phyloP scores from a whole-genome alignment of 2,113 vertebrate species.

The Scartelaos histophorus region DNA sequence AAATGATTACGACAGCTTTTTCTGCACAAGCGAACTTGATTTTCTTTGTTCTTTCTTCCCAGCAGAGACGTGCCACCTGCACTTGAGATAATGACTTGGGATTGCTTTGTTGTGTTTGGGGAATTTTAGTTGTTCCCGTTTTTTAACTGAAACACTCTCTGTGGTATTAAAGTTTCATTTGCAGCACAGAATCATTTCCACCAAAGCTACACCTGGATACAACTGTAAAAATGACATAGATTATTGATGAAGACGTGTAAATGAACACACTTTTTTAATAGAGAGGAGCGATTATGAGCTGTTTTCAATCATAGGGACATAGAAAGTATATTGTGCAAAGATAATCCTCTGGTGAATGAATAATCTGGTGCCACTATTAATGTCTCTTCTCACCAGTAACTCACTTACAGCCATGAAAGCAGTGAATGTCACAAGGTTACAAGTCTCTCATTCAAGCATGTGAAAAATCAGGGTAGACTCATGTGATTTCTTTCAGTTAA shows the following conservation, averaged over 20 bases:
- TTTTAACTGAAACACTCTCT: slow-evolving; percentile 48
- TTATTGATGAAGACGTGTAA: slow-evolving; percentile 17
- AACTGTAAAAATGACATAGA: slow-evolving; percentile 20
- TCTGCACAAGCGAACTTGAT: neutral
- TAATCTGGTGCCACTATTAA: slow-evolving; percentile 20
- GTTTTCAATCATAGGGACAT: slow-evolving; percentile 7
- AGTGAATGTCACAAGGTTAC: slow-evolving; percentile 28
- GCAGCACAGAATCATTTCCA: slow-evolving; percentile 15
- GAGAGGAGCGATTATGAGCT: neutral
- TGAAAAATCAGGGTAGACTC: slow-evolving; percentile 4
- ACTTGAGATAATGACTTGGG: slow-evolving; percentile 47
- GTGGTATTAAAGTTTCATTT: slow-evolving; percentile 19
- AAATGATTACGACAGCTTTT: neutral
- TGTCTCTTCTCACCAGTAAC: slow-evolving; percentile 32
- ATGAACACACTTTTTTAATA: neutral
- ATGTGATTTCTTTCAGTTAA: neutral
- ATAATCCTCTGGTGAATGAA: slow-evolving; percentile 7
- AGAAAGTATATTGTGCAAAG: neutral
- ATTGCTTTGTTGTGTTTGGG: slow-evolving; percentile 22
- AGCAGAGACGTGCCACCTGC: slow-evolving; percentile 20
- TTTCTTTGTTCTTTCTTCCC: slow-evolving; percentile 12
- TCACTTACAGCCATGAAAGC: slow-evolving; percentile 38
- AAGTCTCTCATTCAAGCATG: slow-evolving; percentile 15
- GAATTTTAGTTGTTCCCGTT: slow-evolving; percentile 29
- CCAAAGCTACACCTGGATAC: slow-evolving; percentile 23